phyloP scores from a whole-genome alignment of 2,888 invertebrate genomes.

The Morpho helenor region DNA sequence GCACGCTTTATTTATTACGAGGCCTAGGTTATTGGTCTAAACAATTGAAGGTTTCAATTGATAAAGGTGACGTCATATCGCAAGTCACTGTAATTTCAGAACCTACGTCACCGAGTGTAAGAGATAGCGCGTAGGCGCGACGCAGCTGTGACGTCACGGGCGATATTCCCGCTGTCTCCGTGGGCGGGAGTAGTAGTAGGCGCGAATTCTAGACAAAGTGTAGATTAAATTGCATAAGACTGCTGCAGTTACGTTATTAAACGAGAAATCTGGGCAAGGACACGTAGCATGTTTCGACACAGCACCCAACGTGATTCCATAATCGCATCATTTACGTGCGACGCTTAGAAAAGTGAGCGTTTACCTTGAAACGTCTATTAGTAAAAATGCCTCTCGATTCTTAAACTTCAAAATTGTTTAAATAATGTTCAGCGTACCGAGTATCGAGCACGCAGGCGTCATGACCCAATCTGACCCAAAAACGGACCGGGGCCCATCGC shows the following conservation, averaged over 20 bases:
- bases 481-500: conserved; percentile 61
- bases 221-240: conserved; percentile 48
- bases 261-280: conserved; percentile 74
- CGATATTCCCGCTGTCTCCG: conserved; percentile 42
- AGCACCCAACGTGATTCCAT: conserved; percentile 60
- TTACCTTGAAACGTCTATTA: conserved; percentile 65
- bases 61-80: conserved; percentile 52
- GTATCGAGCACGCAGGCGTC: conserved; percentile 67
- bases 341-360: conserved; percentile 74
- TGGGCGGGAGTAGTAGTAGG: conserved; percentile 35
- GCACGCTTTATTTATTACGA: conserved; percentile 40
- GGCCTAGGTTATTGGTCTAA: conserved; percentile 31
- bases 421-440: conserved; percentile 54
- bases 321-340: conserved; percentile 67
- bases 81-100: conserved; percentile 44
- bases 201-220: conserved; percentile 42
- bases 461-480: conserved; percentile 77
- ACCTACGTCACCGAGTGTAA: conserved; percentile 60
- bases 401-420: conserved; percentile 61
- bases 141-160: conserved; percentile 70
- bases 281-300: conserved; percentile 59
- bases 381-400: conserved; percentile 66
- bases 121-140: conserved; percentile 62
- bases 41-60: conserved; percentile 37
- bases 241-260: conserved; percentile 58